Conservation (phyloP, 1,140 invertebrate genomes). For the Caenorhabditis brenneri region DNA sequence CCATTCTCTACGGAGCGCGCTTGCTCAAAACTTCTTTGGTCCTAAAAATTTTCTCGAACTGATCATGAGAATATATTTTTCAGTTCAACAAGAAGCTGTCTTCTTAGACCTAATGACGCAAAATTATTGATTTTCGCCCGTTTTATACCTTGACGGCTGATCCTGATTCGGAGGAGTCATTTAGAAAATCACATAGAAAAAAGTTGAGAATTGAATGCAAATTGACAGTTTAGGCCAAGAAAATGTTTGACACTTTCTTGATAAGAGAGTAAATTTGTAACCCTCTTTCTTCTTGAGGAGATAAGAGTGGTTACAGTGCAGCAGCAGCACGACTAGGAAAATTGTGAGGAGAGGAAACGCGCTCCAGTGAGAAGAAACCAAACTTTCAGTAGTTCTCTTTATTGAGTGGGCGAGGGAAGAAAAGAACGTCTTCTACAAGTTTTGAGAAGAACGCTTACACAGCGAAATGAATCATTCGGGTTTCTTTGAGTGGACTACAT, state of each 20-base stretch:
- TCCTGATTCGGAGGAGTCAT: not conserved
- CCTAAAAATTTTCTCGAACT: no score
- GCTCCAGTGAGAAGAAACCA: not conserved
- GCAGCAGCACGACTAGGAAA: not conserved
- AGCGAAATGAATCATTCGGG: not conserved
- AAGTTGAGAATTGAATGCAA: not conserved
- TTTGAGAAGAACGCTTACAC: not conserved
- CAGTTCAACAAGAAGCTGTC: no score
- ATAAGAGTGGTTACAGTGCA: conserved; percentile 12
- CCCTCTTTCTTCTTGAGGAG: not conserved
- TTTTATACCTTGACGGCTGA: not conserved
- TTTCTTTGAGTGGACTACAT: not conserved
- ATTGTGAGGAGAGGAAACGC: not conserved
- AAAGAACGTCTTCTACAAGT: not conserved
- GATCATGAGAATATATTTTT: no score
- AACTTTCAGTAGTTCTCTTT: not conserved
- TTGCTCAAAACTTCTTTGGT: no score
- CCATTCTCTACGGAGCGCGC: no score
- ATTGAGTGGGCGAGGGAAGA: no score
- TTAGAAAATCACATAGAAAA: not conserved
- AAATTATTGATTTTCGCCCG: not conserved
- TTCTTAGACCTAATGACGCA: no score
- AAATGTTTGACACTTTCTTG: not conserved
- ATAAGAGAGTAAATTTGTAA: not conserved
- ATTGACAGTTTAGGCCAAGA: not conserved